phyloP scores from a whole-genome alignment of 1,140 invertebrate species.

The Asobara japonica region DNA sequence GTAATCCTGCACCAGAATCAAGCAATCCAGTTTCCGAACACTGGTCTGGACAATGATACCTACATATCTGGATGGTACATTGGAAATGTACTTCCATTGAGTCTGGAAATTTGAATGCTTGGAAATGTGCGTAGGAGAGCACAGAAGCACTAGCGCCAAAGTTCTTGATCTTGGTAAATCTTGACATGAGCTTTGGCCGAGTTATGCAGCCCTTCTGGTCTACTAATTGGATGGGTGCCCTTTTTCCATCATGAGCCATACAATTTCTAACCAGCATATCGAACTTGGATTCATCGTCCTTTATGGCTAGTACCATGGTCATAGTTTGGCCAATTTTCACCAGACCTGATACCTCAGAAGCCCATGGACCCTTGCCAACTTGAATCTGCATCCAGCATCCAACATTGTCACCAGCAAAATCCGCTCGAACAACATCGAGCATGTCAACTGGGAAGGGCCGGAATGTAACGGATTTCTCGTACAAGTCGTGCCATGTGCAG shows the following conservation, averaged over 20 bases:
- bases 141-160: slow-evolving; percentile 93
- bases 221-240: slow-evolving; percentile 93
- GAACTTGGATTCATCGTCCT: slow-evolving; percentile 95
- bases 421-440: slow-evolving; percentile 91
- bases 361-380: slow-evolving; percentile 95
- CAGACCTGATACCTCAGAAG: slow-evolving; percentile 91
- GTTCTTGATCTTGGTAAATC: slow-evolving; percentile 95
- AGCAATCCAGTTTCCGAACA: slow-evolving; percentile 73
- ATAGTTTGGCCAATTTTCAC: slow-evolving; percentile 97
- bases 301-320: slow-evolving; percentile 96
- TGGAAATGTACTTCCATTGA: slow-evolving; percentile 97
- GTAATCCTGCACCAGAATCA: slow-evolving; percentile 61
- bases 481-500: slow-evolving; percentile 96
- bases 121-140: slow-evolving; percentile 91
- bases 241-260: slow-evolving; percentile 93
- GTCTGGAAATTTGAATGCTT: slow-evolving; percentile 95
- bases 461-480: slow-evolving; percentile 95
- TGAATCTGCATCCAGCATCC: slow-evolving; percentile 96
- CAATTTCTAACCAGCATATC: slow-evolving; percentile 96
- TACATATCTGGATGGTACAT: slow-evolving; percentile 94
- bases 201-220: slow-evolving; percentile 93
- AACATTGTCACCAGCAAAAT: slow-evolving; percentile 95
- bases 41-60: slow-evolving; percentile 91
- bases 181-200: slow-evolving; percentile 90
- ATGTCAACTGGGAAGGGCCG: slow-evolving; percentile 95